These are phyloP conservation scores for Protonibea diacanthus DNA, from an alignment of 2,797 vertebrate species.

Conservation along the genomic window DNA sequence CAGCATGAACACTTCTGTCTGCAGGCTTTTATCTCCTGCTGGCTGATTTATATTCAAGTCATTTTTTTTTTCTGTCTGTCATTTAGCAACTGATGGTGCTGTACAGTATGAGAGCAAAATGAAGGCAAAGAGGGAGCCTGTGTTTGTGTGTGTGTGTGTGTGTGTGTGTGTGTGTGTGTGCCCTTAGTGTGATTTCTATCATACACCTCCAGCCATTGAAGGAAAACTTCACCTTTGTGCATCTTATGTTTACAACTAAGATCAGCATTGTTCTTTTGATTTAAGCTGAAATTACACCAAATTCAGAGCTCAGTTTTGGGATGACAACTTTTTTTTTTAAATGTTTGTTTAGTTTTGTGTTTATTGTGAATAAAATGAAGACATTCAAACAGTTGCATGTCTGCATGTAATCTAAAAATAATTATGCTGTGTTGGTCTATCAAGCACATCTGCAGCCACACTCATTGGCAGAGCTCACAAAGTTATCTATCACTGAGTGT, in stretches of 20 bases:
- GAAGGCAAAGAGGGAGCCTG: not conserved
- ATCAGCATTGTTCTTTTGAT: not conserved
- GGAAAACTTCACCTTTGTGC: not conserved
- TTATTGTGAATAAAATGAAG: not conserved
- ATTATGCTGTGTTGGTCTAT: no score
- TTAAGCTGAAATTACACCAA: not conserved
- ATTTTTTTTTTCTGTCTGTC: not conserved
- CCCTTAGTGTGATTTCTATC: no score
- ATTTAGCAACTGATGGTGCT: slow-evolving; percentile 4
- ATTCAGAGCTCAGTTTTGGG: not conserved
- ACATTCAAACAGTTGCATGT: not conserved
- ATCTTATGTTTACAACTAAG: not conserved
- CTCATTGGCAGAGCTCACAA: no score
- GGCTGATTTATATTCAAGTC: slow-evolving; percentile 12
- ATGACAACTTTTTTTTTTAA: not conserved
- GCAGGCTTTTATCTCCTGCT: slow-evolving; percentile 14
- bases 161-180: no score
- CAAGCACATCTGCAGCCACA: no score
- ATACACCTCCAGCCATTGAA: not conserved
- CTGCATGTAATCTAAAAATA: no score
- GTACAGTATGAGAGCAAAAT: not conserved
- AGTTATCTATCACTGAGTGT: no score
- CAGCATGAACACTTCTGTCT: not conserved
- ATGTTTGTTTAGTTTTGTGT: not conserved
- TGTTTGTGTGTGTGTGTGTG: no score